Percentiles rank a stretch among this genome's conserved stretches.
These are phyloP conservation scores for Potorous gilbertii DNA, from an alignment of 2,797 vertebrate species.

Conservation along the genomic window DNA sequence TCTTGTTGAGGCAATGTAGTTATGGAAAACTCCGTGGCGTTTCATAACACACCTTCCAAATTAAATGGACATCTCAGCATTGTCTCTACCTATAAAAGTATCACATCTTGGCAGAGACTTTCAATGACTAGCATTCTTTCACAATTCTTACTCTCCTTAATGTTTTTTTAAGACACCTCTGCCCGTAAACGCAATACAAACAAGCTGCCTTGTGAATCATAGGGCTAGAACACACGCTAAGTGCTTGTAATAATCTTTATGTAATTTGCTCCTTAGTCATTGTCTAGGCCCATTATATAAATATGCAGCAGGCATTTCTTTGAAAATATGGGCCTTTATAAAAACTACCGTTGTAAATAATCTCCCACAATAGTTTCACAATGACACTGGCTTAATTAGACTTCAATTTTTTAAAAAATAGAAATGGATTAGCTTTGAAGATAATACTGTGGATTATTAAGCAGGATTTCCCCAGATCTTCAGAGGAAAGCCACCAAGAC, in stretches of 20 bases:
- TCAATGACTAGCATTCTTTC: conserved; percentile 75
- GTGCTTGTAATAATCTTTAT: conserved; percentile 83
- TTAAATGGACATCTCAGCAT: conserved; percentile 70
- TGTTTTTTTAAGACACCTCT: conserved; percentile 76
- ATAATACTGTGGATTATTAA: conserved; percentile 19
- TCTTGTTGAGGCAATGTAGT: conserved; percentile 28
- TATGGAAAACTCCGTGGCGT: conserved; percentile 59
- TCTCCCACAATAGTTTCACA: conserved; percentile 78
- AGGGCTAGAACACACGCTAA: conserved; percentile 83
- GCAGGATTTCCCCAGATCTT: conserved; percentile 23
- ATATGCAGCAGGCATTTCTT: conserved; percentile 81
- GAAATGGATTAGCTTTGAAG: conserved; percentile 56
- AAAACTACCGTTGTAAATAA: conserved; percentile 83
- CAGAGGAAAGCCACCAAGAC: background rate
- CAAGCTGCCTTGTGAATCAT: conserved; percentile 83
- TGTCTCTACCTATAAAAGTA: conserved; percentile 62
- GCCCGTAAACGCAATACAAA: conserved; percentile 84
- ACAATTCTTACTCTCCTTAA: conserved; percentile 74
- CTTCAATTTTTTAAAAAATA: conserved; percentile 42
- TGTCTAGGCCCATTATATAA: conserved; percentile 86
- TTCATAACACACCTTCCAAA: conserved; percentile 73
- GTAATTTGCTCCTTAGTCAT: conserved; percentile 87
- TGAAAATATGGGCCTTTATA: conserved; percentile 82
- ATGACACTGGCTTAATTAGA: conserved; percentile 53
- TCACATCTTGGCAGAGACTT: conserved; percentile 74